A percentile compares a stretch with the other conserved stretches of the same genome.
Conservation (phyloP, 2,888 invertebrate species). For the Hofmannophila pseudospretella region DNA sequence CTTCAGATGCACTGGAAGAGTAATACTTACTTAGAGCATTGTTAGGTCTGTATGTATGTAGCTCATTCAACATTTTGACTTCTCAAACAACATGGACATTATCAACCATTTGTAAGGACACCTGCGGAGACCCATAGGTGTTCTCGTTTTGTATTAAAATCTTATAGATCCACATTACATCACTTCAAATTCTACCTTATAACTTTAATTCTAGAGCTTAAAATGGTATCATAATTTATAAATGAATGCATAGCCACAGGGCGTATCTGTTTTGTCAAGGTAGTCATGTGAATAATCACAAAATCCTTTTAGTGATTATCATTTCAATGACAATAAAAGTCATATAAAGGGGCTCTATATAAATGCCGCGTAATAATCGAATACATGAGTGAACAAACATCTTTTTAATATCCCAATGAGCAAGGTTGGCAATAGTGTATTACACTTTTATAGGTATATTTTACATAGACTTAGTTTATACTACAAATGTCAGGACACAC, state of each 20-base stretch:
- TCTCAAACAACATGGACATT: slow-evolving; percentile 51
- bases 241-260: slow-evolving; percentile 61
- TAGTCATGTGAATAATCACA: slow-evolving; percentile 67
- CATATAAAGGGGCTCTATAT: slow-evolving; percentile 56
- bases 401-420: not conserved
- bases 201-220: slow-evolving; percentile 8
- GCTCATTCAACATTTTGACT: slow-evolving; percentile 29
- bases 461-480: too few relatives aligned
- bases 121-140: slow-evolving; percentile 70
- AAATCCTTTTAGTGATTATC: slow-evolving; percentile 74
- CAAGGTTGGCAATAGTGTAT: too few relatives aligned
- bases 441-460: too few relatives aligned
- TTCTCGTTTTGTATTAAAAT: slow-evolving; percentile 45
- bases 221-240: slow-evolving; percentile 3
- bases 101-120: slow-evolving; percentile 53
- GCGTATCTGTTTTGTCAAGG: slow-evolving; percentile 71
- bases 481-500: too few relatives aligned
- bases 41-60: too few relatives aligned
- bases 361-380: slow-evolving; percentile 11
- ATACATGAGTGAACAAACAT: not conserved
- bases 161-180: slow-evolving; percentile 13
- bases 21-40: too few relatives aligned
- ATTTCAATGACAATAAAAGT: slow-evolving; percentile 73
- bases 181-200: slow-evolving; percentile 24
- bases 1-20: too few relatives aligned